A percentile compares a stretch with the other conserved stretches of the same genome.
Conservation (phyloP, 2,888 invertebrate genomes). For the Epirrita christyi region DNA sequence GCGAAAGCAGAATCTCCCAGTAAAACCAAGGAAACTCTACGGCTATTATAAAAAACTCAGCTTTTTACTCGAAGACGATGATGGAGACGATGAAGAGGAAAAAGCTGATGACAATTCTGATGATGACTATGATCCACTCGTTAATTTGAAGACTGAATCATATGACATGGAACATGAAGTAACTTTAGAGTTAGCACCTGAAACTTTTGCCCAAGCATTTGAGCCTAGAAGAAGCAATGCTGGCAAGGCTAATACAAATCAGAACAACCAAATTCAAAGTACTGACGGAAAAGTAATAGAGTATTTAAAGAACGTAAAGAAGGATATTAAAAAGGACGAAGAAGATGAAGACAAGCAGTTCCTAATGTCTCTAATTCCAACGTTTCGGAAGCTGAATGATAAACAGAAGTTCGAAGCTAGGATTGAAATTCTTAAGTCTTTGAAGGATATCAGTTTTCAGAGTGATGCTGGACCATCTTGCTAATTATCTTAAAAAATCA, state of each 20-base stretch:
- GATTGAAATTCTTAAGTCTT: constrained; percentile 59
- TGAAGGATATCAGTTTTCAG: constrained; percentile 53
- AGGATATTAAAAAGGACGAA: constrained; percentile 52
- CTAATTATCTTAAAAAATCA: constrained; percentile 3
- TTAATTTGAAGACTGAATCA: constrained; percentile 21
- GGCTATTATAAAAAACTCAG: constrained; percentile 55
- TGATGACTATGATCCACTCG: constrained; percentile 23
- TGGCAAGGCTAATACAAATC: neutral
- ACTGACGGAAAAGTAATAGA: constrained; percentile 53
- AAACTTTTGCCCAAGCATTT: constrained; percentile 17
- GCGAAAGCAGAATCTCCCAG: constrained; percentile 40
- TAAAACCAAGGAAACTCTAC: constrained; percentile 56
- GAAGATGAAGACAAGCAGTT: constrained; percentile 65
- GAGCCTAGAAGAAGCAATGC: constrained; percentile 12
- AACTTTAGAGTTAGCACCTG: constrained; percentile 9
- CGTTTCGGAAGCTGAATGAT: constrained; percentile 56
- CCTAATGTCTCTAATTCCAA: constrained; percentile 59
- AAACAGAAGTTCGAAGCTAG: constrained; percentile 62
- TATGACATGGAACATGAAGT: constrained; percentile 20
- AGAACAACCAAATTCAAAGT: constrained; percentile 31
- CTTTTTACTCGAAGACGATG: constrained; percentile 44
- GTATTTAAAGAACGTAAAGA: constrained; percentile 39
- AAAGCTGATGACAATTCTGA: constrained; percentile 22
- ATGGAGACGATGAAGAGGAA: constrained; percentile 28
- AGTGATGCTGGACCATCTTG: constrained; percentile 35